Percentiles rank a stretch among this genome's conserved stretches.
phyloP scores from a whole-genome alignment of 2,888 invertebrate genomes.

The Drosophila hamatofila region DNA sequence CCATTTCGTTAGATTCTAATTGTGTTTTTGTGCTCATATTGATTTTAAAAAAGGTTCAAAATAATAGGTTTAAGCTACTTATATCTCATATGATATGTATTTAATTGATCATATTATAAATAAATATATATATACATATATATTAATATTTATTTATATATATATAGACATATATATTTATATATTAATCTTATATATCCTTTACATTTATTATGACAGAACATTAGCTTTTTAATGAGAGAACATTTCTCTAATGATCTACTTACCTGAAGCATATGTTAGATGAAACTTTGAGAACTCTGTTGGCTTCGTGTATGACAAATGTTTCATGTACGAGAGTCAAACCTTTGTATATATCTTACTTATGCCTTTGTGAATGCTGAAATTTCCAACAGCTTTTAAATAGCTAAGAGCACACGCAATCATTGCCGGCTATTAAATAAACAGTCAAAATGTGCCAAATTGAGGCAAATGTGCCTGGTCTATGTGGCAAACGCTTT shows the following conservation, averaged over 20 bases:
- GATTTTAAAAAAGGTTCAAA: too few relatives aligned
- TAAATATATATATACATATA: too few relatives aligned
- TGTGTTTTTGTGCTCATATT: too few relatives aligned
- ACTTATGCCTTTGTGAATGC: neutral
- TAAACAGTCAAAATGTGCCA: slow-evolving; percentile 33
- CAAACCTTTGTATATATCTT: neutral
- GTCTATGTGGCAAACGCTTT: slow-evolving; percentile 16
- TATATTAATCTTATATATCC: too few relatives aligned
- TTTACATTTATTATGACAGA: too few relatives aligned
- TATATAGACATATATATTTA: too few relatives aligned
- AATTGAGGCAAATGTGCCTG: slow-evolving; percentile 32
- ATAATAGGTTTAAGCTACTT: too few relatives aligned
- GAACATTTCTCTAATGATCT: neutral
- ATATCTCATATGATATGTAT: too few relatives aligned
- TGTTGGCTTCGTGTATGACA: neutral
- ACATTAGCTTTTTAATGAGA: too few relatives aligned
- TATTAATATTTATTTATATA: too few relatives aligned
- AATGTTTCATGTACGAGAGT: neutral
- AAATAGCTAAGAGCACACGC: slow-evolving; percentile 7
- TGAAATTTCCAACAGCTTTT: slow-evolving; percentile 2
- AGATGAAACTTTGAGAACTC: neutral
- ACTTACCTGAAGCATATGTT: neutral
- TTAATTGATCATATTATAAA: too few relatives aligned
- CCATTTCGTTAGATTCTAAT: too few relatives aligned
- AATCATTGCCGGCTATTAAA: slow-evolving; percentile 43